Evolutionary conservation across 2,888 invertebrate species (phyloP), one percentile per base, ranked within the genome.

Genomic region (Meloe dianella): DNA sequence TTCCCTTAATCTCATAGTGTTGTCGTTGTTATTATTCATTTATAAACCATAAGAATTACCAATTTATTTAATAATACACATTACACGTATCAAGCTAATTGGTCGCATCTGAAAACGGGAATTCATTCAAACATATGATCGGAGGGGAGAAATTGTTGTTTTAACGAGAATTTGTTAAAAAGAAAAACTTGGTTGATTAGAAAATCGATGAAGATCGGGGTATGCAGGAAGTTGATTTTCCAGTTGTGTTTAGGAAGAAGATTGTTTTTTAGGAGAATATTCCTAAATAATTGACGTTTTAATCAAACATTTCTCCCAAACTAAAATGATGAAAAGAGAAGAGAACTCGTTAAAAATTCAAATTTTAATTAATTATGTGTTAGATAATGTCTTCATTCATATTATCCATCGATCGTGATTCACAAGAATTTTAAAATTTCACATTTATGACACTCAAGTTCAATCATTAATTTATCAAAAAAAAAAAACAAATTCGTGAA

Each of bases 1-100:
- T 59, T 59, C 59, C 59, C 59, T 59, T 38, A 22, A 59, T 59
- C 32, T 59, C 30, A 22, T 20, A 22, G 12, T 35, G 32, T 17
- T 35, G 20, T 59, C 14, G 22, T 3, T 38, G 6, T 35, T 32
- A 32, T 59, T 59, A 41, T 41, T 41, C 5, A 17, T n/a, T 41
- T 41, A 41, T 41, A 12, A 41, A 41, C 17, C 41, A 41, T 41
- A n/a, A 41, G 17, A 41, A 41, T 17, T 41, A 41, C 7, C n/a
- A 4, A 41, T 17, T 41, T 5, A n/a, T 2, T 12, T 7, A 41
- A 6, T 41, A n/a, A 41, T 41, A n/a, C 17, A 8, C 17, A n/a
- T n/a, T n/a, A n/a, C n/a, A n/a, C n/a, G n/a, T n/a, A n/a, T n/a
- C n/a, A n/a, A n/a, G n/a, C n/a, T n/a, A n/a, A n/a, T n/a, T n/a